phyloP scores from a whole-genome alignment of 2,113 vertebrate genomes.

The Paradisaea rubra region DNA sequence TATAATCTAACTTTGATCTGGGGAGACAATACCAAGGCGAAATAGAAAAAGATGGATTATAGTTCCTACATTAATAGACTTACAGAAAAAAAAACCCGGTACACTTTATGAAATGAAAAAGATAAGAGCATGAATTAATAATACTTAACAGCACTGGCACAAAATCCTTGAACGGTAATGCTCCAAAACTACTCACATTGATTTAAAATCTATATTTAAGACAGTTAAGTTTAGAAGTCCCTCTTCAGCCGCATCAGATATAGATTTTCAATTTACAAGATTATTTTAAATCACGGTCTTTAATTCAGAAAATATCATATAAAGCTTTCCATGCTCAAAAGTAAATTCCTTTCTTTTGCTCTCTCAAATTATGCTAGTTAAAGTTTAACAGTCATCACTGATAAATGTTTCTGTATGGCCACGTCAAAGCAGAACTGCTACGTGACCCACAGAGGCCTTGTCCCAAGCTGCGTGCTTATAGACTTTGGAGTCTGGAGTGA shows the following conservation, averaged over 20 bases:
- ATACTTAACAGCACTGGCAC: conserved; percentile 34
- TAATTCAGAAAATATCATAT: conserved; percentile 37
- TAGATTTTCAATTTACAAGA: conserved; percentile 54
- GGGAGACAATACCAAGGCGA: conserved; percentile 4
- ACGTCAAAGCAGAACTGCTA: not conserved
- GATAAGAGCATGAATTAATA: conserved; percentile 62
- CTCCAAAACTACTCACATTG: conserved; percentile 42
- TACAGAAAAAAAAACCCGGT: not conserved
- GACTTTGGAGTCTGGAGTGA: not conserved
- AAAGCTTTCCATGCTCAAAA: not conserved
- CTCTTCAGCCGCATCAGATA: conserved; percentile 44
- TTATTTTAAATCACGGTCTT: conserved; percentile 21
- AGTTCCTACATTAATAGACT: conserved; percentile 38
- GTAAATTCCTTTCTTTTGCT: not conserved
- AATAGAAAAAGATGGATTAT: conserved; percentile 51
- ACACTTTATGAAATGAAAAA: conserved; percentile 44
- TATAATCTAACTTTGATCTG: conserved; percentile 49
- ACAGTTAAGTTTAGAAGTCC: conserved; percentile 24
- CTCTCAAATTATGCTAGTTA: not conserved
- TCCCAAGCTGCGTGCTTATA: not conserved
- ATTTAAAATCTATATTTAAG: conserved; percentile 61
- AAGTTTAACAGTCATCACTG: not conserved
- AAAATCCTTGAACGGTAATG: conserved; percentile 46
- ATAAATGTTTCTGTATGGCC: not conserved
- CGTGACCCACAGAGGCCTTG: not conserved